phyloP scores from a whole-genome alignment of 2,113 vertebrate species.

The Tetraodon nigroviridis region DNA sequence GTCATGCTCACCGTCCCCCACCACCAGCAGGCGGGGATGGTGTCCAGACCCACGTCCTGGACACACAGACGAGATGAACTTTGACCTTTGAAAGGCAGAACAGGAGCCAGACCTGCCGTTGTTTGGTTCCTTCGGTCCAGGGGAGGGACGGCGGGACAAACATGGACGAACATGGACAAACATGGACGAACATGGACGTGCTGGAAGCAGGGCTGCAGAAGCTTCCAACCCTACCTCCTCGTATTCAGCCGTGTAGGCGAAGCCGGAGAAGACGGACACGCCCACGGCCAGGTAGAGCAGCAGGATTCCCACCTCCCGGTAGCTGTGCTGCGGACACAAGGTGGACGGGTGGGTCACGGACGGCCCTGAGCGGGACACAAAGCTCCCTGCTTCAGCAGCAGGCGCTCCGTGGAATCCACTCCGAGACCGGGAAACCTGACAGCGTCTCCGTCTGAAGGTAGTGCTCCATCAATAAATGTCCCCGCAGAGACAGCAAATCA shows the following conservation, averaged over 20 bases:
- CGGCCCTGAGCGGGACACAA: not conserved
- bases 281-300: slow-evolving; percentile 93
- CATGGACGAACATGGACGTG: not conserved
- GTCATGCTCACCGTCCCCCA: slow-evolving; percentile 99
- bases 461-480: too few relatives aligned
- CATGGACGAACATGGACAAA: too few relatives aligned
- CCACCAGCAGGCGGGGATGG: slow-evolving; percentile 98
- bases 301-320: slow-evolving; percentile 93
- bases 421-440: too few relatives aligned
- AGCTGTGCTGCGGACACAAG: slow-evolving; percentile 87
- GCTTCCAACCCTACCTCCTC: slow-evolving; percentile 71
- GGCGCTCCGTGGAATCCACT: too few relatives aligned
- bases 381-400: not conserved
- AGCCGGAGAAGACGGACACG: slow-evolving; percentile 90
- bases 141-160: too few relatives aligned
- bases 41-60: slow-evolving; percentile 85
- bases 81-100: not conserved
- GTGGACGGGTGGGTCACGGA: not conserved
- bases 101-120: too few relatives aligned
- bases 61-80: not conserved
- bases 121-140: too few relatives aligned
- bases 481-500: too few relatives aligned
- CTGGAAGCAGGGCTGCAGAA: too few relatives aligned
- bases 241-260: slow-evolving; percentile 92
- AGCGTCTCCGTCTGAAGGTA: too few relatives aligned